phyloP scores from a whole-genome alignment of 1,140 invertebrate species.

The Drosophila kepulauana region DNA sequence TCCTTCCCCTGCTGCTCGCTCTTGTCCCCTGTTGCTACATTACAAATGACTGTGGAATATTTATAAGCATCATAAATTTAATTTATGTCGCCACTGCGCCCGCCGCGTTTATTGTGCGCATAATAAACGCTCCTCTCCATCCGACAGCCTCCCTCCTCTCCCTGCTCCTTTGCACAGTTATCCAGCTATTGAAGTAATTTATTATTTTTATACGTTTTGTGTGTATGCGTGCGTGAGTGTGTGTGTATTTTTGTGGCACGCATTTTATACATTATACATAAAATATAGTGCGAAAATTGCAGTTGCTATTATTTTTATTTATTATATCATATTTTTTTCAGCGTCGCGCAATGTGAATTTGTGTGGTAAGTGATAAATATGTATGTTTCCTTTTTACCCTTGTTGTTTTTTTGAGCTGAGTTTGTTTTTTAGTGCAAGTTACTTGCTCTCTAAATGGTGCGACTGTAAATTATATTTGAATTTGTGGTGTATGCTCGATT shows the following conservation, averaged over 20 bases:
- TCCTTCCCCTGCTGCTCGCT: constrained; percentile 18
- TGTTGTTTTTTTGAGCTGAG: constrained; percentile 25
- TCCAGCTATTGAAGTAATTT: constrained; percentile 75
- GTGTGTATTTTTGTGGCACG: constrained; percentile 50
- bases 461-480: constrained; percentile 27
- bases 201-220: constrained; percentile 81
- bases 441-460: constrained; percentile 7
- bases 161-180: constrained; percentile 24
- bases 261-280: constrained; percentile 60
- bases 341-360: constrained; percentile 37
- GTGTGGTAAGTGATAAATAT: constrained; percentile 66
- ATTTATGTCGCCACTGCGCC: constrained; percentile 74
- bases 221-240: constrained; percentile 23
- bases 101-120: constrained; percentile 82
- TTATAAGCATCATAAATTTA: constrained; percentile 75
- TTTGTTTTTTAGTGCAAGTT: constrained; percentile 10
- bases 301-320: constrained; percentile 68
- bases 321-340: constrained; percentile 47
- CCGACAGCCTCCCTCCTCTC: constrained; percentile 29
- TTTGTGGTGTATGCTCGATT: constrained; percentile 16
- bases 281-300: constrained; percentile 63
- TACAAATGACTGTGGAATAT: constrained; percentile 78
- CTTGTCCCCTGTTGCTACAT: constrained; percentile 61
- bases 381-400: constrained; percentile 29
- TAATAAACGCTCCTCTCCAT: constrained; percentile 70